A percentile compares a stretch with the other conserved stretches of the same genome.
These are phyloP conservation scores for Myoxocephalus aenaeus DNA, from an alignment of 2,797 vertebrate species.

Conservation along the genomic window DNA sequence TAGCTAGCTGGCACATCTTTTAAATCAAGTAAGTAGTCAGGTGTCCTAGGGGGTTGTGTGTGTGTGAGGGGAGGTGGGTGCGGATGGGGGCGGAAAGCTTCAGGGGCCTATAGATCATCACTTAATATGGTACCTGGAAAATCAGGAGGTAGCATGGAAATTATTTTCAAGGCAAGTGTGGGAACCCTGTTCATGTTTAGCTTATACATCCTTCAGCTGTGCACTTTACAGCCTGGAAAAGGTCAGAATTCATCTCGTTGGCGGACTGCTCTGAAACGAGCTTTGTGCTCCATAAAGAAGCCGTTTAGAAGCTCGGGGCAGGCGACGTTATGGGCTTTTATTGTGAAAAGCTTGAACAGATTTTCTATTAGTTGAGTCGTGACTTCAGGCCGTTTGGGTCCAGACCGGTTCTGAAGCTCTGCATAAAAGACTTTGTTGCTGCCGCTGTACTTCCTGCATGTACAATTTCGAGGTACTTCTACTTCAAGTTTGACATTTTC, in stretches of 20 bases:
- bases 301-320: slow-evolving; percentile 26
- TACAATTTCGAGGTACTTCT: neutral
- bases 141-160: no score
- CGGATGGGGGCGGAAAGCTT: no score
- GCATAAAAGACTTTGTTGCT: neutral
- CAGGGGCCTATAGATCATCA: no score
- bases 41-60: no score
- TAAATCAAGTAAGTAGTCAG: no score
- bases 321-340: slow-evolving; percentile 36
- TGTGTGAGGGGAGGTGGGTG: no score
- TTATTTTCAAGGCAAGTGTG: no score
- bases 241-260: slow-evolving; percentile 1
- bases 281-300: slow-evolving; percentile 38
- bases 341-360: slow-evolving; percentile 32
- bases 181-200: no score
- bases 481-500: no score
- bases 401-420: neutral
- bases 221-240: slow-evolving; percentile 9
- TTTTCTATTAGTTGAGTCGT: slow-evolving; percentile 24
- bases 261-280: slow-evolving; percentile 6
- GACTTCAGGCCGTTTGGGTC: slow-evolving; percentile 8
- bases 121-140: no score
- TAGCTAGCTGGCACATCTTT: no score
- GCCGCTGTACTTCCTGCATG: neutral
- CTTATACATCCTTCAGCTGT: neutral